A percentile compares a stretch with the other conserved stretches of the same genome.
Evolutionary conservation across 2,888 invertebrate genomes (phyloP).

Genomic region (Lepidochrysops patricia): DNA sequence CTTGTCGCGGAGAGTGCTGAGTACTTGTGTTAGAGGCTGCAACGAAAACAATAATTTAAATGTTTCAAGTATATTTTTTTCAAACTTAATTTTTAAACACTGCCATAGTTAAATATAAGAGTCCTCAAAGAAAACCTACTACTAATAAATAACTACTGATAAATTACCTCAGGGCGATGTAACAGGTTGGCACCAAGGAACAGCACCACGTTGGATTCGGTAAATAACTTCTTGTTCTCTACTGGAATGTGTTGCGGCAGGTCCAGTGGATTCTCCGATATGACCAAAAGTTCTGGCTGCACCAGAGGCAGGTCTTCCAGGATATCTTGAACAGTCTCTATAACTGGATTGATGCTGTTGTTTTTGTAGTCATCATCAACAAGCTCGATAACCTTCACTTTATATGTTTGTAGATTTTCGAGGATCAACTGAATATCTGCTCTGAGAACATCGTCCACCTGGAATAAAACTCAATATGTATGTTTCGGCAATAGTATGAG

Average conservation of each 20-base stretch:
- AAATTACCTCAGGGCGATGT: constrained; percentile 58
- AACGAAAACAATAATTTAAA: constrained; percentile 8
- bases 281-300: constrained; percentile 77
- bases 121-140: too few relatives aligned
- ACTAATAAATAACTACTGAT: too few relatives aligned
- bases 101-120: too few relatives aligned
- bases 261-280: constrained; percentile 65
- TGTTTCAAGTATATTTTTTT: not conserved
- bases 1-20: constrained; percentile 68
- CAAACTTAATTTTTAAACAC: too few relatives aligned
- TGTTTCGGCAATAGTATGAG: too few relatives aligned
- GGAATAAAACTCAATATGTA: constrained; percentile 13
- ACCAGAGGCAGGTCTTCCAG: constrained; percentile 81
- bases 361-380: constrained; percentile 66
- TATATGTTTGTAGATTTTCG: constrained; percentile 79
- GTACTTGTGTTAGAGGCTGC: constrained; percentile 59
- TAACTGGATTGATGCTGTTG: constrained; percentile 60
- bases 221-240: constrained; percentile 76
- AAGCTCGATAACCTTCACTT: constrained; percentile 76
- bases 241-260: constrained; percentile 70
- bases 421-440: constrained; percentile 79
- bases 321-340: constrained; percentile 72
- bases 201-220: constrained; percentile 66
- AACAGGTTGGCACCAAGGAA: constrained; percentile 71
- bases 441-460: constrained; percentile 73